Evolutionary conservation across 2,888 invertebrate genomes (phyloP).

Genomic region (Ryuthela nishihirai): DNA sequence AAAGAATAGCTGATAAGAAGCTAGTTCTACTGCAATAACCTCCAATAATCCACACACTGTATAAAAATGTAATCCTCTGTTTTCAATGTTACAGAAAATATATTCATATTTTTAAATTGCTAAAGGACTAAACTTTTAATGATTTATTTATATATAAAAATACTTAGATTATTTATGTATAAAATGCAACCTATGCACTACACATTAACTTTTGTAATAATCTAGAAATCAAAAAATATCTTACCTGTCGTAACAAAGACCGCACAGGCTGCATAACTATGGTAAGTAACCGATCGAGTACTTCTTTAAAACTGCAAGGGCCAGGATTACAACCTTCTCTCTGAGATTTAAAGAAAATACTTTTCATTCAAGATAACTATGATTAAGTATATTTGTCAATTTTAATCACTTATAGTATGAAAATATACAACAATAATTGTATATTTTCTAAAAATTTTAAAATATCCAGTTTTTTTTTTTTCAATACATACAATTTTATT

Average conservation of each 20-base stretch:
- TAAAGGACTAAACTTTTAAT: too few species aligned
- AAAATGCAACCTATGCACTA: too few species aligned
- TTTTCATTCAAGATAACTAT: conserved; percentile 1
- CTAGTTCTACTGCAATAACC: too few species aligned
- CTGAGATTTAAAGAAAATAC: conserved; percentile 32
- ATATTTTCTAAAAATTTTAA: not conserved
- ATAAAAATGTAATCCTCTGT: too few species aligned
- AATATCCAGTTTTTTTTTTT: not conserved
- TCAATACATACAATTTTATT: not conserved
- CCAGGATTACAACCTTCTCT: conserved; percentile 45
- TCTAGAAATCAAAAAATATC: too few species aligned
- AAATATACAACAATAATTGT: not conserved
- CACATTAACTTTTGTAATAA: too few species aligned
- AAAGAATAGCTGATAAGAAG: too few species aligned
- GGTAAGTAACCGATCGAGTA: conserved; percentile 74
- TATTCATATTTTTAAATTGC: too few species aligned
- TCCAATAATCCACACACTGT: too few species aligned
- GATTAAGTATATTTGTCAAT: not conserved
- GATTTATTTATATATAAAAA: too few species aligned
- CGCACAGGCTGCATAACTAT: conserved; percentile 74
- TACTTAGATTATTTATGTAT: too few species aligned
- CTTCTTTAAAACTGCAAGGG: conserved; percentile 69
- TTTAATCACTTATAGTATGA: not conserved
- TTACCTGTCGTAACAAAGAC: conserved; percentile 55
- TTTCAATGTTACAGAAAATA: too few species aligned